Percentiles rank a stretch among this genome's conserved stretches.
Conservation (phyloP, 2,888 invertebrate genomes). For the Pyrrhosoma nymphula region DNA sequence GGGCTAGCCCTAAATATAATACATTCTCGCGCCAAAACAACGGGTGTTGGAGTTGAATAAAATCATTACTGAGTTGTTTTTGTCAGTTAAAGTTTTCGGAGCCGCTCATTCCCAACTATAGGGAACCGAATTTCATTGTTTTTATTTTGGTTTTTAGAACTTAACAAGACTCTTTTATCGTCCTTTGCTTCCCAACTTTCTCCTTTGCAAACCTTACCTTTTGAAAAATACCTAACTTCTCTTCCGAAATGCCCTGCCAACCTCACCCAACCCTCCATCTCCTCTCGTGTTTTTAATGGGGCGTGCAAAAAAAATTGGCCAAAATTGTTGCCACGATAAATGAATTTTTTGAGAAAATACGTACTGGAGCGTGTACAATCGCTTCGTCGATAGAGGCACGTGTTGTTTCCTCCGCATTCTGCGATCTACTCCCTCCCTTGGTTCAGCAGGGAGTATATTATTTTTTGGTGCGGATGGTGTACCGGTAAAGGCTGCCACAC, state of each 20-base stretch:
- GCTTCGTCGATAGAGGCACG: not conserved
- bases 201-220: not conserved
- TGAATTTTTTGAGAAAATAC: conserved; percentile 22
- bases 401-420: not conserved
- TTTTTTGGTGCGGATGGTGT: too few relatives aligned
- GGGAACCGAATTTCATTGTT: not conserved
- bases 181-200: not conserved
- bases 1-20: too few relatives aligned
- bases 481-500: not conserved
- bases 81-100: not conserved
- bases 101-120: not conserved
- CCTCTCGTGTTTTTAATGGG: conserved; percentile 13
- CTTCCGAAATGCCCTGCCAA: not conserved
- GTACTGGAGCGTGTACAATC: not conserved
- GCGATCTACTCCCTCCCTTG: not conserved
- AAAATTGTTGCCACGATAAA: not conserved
- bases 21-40: too few relatives aligned
- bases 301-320: not conserved
- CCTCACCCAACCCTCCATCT: not conserved
- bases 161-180: not conserved
- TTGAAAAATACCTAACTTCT: not conserved
- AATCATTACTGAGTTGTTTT: not conserved
- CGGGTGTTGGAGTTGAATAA: not conserved
- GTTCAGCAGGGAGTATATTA: not conserved
- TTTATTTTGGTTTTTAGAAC: not conserved